Base-by-base conservation (phyloP, 2,113 vertebrate genomes). In the Oncorhynchus kisutch region DNA sequence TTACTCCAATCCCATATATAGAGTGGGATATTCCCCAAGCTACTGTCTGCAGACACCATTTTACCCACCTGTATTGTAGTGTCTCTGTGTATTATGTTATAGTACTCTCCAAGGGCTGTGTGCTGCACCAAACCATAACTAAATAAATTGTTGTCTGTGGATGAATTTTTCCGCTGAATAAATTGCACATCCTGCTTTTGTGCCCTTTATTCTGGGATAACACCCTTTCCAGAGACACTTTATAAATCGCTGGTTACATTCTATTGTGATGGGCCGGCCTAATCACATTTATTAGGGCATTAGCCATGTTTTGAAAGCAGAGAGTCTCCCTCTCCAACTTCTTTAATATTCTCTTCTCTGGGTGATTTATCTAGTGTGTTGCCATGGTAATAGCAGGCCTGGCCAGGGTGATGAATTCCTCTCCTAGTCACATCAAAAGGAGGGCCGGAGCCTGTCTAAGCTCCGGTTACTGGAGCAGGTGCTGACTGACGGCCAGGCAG, bases 361-460 rank as follows among this genome's bases (percentile, higher is more conserved):
- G 92, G 80, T 92, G 89, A 82, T 81, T 24, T 71, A 1, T 77
- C 72, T 66, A 66, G 49, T 25, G 67, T 70, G 77, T 81, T 85
- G 79, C 74, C 75, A 49, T 51, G 48, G 79, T 92, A 86, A 92
- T 88, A 76, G 80, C 74, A 87, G 78, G 71, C 80, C 90, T 92
- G 90, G 89, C 92, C 91, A 88, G 81, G 92, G 91, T 94, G 94
- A 93, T 92, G 85, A 91, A 90, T 91, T 93, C 87, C 86, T 94
- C 92, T 92, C 91, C 90, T 84, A 89, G 88, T 88, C 88, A 81
- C 80, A 81, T 90, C 82, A 90, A 82, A 88, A 76, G 70, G 27
- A 54, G 51, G 16, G 4, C 51, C 51, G 39, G 24, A 71, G 73
- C 64, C 69, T 73, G 70, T 80, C 74, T 71, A 81, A 79, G 81